These are phyloP conservation scores for Carettochelys insculpta DNA, from an alignment of 2,113 vertebrate genomes.

Conservation along the genomic window DNA sequence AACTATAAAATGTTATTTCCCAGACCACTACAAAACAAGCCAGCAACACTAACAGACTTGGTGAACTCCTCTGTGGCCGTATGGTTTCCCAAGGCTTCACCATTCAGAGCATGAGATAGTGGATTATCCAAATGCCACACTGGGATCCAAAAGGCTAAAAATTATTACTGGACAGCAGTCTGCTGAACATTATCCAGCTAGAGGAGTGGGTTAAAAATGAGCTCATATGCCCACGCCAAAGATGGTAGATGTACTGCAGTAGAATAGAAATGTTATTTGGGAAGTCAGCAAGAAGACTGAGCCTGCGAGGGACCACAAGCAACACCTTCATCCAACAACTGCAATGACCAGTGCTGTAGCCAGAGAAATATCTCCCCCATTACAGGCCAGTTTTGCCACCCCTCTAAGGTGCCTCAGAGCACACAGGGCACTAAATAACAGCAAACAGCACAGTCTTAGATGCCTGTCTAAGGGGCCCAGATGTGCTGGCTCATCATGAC, in stretches of 20 bases:
- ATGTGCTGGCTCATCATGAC: too few relatives aligned
- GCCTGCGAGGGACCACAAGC: background rate
- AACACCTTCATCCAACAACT: background rate
- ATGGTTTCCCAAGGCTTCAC: background rate
- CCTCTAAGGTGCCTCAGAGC: too few relatives aligned
- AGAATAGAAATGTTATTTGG: background rate
- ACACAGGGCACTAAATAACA: too few relatives aligned
- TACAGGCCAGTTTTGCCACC: too few relatives aligned
- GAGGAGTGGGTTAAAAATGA: background rate
- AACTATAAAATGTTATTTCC: background rate
- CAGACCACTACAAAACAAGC: background rate
- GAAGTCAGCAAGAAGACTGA: background rate
- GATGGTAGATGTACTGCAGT: background rate
- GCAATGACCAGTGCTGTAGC: too few relatives aligned
- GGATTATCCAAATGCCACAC: background rate
- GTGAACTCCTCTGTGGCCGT: background rate
- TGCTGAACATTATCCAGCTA: background rate
- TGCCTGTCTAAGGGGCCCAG: too few relatives aligned
- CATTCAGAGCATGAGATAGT: background rate
- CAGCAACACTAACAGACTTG: background rate
- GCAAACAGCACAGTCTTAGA: too few relatives aligned
- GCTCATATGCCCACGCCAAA: background rate
- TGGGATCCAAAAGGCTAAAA: background rate
- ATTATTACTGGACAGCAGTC: background rate
- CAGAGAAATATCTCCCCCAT: too few relatives aligned